A percentile compares a stretch with the other conserved stretches of the same genome.
Evolutionary conservation across 2,797 vertebrate species (phyloP).

Genomic region (Brotula barbata): DNA sequence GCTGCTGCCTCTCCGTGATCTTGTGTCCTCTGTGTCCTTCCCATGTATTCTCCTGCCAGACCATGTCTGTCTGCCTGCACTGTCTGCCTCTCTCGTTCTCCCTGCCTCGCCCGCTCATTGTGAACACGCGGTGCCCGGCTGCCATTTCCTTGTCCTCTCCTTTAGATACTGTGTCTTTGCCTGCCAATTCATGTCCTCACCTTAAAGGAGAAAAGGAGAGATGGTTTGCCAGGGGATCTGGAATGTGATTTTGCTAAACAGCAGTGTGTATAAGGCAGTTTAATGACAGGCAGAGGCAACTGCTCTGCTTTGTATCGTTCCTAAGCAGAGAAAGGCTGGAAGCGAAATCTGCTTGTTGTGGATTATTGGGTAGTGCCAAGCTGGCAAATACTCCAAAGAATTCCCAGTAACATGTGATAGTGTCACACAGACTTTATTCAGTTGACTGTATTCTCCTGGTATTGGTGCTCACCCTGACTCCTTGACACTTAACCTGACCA

Average conservation of each 20-base stretch:
- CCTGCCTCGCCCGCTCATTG: too few relatives aligned
- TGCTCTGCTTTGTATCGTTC: conserved; percentile 16
- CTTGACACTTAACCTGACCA: background rate
- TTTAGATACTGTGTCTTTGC: conserved; percentile 10
- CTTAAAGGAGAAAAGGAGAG: conserved; percentile 27
- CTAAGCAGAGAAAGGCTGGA: conserved; percentile 19
- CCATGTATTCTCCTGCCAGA: conserved; percentile 19
- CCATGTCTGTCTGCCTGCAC: conserved; percentile 24
- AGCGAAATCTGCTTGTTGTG: conserved; percentile 13
- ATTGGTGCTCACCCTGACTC: too few relatives aligned
- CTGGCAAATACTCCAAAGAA: conserved; percentile 7
- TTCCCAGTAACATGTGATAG: conserved; percentile 22
- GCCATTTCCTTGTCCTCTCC: conserved; percentile 18
- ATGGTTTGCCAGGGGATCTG: background rate
- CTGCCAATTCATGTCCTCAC: conserved; percentile 11
- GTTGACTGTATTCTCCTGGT: background rate
- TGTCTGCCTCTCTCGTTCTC: conserved; percentile 25
- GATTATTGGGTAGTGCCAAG: conserved; percentile 6
- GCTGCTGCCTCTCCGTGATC: conserved; percentile 2
- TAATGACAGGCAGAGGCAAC: conserved; percentile 6
- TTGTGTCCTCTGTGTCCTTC: conserved; percentile 39
- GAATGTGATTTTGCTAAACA: conserved; percentile 38
- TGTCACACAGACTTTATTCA: conserved; percentile 15
- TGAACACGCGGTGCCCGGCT: conserved; percentile 9
- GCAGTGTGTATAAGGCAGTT: conserved; percentile 22